phyloP scores from a whole-genome alignment of 2,113 vertebrate genomes.

The Gymnocephalus cernua region DNA sequence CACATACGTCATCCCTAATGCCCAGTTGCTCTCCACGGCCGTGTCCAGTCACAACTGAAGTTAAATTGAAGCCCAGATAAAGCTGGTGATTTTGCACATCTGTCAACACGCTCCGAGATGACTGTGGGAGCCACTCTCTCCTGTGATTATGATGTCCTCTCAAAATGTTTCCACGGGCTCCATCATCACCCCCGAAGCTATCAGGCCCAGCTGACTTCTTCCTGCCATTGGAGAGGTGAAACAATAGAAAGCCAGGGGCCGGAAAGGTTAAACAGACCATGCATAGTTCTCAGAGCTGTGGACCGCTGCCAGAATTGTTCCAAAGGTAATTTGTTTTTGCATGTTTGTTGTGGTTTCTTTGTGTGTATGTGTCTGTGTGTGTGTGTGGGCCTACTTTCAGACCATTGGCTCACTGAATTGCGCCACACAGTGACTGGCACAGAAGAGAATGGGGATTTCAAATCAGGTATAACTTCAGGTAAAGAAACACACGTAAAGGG shows the following conservation, averaged over 20 bases:
- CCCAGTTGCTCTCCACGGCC: slow-evolving; percentile 42
- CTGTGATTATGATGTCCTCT: slow-evolving; percentile 41
- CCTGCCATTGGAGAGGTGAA: slow-evolving; percentile 66
- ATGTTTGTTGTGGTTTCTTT: slow-evolving; percentile 46
- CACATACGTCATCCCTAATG: slow-evolving; percentile 48
- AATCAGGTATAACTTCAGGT: neutral
- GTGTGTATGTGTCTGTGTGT: slow-evolving; percentile 26
- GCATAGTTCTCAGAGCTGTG: slow-evolving; percentile 43
- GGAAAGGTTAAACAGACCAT: slow-evolving; percentile 56
- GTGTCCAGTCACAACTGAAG: slow-evolving; percentile 61
- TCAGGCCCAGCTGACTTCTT: slow-evolving; percentile 53
- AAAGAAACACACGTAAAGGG: neutral
- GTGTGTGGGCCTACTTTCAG: slow-evolving; percentile 1
- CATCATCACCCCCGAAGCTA: slow-evolving; percentile 42
- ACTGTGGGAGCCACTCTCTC: slow-evolving; percentile 30
- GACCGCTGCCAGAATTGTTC: slow-evolving; percentile 64
- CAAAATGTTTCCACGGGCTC: slow-evolving; percentile 50
- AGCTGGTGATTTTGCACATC: slow-evolving; percentile 42
- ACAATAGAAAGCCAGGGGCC: slow-evolving; percentile 67
- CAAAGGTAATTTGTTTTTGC: slow-evolving; percentile 35
- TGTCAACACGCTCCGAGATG: slow-evolving; percentile 35
- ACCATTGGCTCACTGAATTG: neutral
- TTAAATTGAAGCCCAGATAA: slow-evolving; percentile 36
- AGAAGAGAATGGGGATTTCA: neutral
- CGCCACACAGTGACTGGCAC: slow-evolving; percentile 11